A percentile compares a stretch with the other conserved stretches of the same genome.
These are phyloP conservation scores for Ramphastos sulfuratus DNA, from an alignment of 2,113 vertebrate species.

Conservation along the genomic window DNA sequence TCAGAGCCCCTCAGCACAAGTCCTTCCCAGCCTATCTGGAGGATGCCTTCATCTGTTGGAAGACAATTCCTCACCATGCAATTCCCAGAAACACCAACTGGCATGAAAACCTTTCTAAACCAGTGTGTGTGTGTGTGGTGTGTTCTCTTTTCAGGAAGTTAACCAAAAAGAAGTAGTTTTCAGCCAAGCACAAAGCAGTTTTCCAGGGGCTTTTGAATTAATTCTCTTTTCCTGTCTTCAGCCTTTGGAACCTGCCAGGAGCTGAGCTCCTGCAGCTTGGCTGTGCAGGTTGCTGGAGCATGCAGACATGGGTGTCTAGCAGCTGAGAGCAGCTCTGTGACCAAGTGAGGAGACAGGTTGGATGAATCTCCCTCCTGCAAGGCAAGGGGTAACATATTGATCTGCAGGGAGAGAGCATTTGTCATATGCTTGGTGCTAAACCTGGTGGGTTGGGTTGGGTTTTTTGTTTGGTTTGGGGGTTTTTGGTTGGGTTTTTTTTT, in stretches of 20 bases:
- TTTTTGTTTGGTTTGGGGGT: background rate
- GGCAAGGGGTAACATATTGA: background rate
- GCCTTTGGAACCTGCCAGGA: background rate
- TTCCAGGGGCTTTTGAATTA: background rate
- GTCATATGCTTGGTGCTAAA: background rate
- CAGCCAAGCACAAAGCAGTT: background rate
- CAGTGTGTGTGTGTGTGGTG: too few species aligned
- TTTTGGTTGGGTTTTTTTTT: background rate
- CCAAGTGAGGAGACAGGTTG: background rate
- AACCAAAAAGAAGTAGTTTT: background rate
- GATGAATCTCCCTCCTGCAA: background rate
- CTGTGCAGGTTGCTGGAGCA: background rate
- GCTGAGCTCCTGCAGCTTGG: background rate
- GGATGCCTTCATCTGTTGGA: too few species aligned
- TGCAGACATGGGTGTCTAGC: background rate
- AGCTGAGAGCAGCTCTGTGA: background rate
- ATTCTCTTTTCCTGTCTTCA: too few species aligned
- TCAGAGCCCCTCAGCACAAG: too few species aligned
- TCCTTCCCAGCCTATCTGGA: too few species aligned
- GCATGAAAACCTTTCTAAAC: too few species aligned
- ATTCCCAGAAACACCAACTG: background rate
- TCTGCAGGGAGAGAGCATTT: background rate
- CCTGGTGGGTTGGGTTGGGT: background rate
- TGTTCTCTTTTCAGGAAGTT: background rate
- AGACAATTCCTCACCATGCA: too few species aligned